Evolutionary conservation across 2,113 vertebrate species (phyloP).

Genomic region (Helogale parvula): DNA sequence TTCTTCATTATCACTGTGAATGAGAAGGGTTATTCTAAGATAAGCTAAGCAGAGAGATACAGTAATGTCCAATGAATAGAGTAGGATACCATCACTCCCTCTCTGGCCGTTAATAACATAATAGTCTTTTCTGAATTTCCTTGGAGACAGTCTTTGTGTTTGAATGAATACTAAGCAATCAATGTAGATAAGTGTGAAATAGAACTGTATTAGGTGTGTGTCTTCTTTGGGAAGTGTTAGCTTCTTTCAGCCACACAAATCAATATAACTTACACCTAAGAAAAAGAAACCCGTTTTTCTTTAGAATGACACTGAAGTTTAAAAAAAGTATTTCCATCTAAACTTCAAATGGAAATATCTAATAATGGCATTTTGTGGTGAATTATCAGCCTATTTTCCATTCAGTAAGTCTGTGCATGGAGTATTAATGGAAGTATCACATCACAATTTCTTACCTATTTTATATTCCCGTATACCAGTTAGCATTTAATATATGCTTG

Average conservation of each 20-base stretch:
- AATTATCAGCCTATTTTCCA: constrained; percentile 62
- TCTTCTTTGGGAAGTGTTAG: neutral
- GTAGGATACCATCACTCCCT: neutral
- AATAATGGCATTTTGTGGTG: constrained; percentile 22
- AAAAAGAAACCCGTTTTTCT: constrained; percentile 31
- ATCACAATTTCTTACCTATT: constrained; percentile 47
- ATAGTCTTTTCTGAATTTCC: constrained; percentile 23
- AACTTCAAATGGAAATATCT: constrained; percentile 58
- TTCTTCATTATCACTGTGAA: neutral
- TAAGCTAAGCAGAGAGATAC: neutral
- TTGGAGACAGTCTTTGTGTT: constrained; percentile 19
- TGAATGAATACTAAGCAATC: neutral
- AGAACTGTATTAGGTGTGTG: neutral
- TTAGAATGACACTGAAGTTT: neutral
- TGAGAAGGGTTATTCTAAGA: constrained; percentile 5
- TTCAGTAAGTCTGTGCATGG: neutral
- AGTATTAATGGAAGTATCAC: neutral
- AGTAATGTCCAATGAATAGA: neutral
- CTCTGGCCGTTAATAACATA: neutral
- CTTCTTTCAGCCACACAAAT: constrained; percentile 1
- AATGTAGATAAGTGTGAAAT: neutral
- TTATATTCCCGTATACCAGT: constrained; percentile 51
- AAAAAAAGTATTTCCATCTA: neutral
- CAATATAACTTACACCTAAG: neutral
- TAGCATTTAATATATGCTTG: constrained; percentile 41